Evolutionary conservation across 2,797 vertebrate species (phyloP).

Genomic region (Pempheris klunzingeri): DNA sequence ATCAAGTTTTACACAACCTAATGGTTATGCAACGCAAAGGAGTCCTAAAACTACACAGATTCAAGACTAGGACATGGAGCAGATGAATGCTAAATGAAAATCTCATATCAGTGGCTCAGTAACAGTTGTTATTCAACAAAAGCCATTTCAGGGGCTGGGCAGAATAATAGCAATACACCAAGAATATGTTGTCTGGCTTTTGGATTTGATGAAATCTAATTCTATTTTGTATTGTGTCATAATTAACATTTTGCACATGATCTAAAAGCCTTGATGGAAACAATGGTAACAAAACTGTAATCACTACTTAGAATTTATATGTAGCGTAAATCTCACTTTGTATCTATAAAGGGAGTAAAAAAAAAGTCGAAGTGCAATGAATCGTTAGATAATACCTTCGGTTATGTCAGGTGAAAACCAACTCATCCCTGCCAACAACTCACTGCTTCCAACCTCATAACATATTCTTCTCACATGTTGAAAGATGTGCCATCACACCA

Average conservation of each 20-base stretch:
- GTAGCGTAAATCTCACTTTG: not conserved
- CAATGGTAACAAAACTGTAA: not conserved
- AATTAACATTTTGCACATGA: not conserved
- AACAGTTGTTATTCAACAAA: not conserved
- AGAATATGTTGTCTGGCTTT: not conserved
- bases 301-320: not conserved
- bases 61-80: not conserved
- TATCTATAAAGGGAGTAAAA: not conserved
- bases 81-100: not conserved
- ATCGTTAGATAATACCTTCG: not conserved
- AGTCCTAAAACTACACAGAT: not conserved
- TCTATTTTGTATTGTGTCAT: not conserved
- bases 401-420: not conserved
- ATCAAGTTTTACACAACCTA: constrained; percentile 7
- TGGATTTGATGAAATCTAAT: not conserved
- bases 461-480: constrained; percentile 16
- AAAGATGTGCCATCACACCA: constrained; percentile 1
- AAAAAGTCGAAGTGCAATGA: not conserved
- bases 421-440: too few species aligned
- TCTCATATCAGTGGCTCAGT: not conserved
- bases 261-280: not conserved
- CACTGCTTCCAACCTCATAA: constrained; percentile 5
- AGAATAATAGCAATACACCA: not conserved
- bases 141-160: not conserved
- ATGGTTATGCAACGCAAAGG: not conserved